These are phyloP conservation scores for Rhinoptilus africanus DNA, from an alignment of 2,113 vertebrate species.

Conservation along the genomic window DNA sequence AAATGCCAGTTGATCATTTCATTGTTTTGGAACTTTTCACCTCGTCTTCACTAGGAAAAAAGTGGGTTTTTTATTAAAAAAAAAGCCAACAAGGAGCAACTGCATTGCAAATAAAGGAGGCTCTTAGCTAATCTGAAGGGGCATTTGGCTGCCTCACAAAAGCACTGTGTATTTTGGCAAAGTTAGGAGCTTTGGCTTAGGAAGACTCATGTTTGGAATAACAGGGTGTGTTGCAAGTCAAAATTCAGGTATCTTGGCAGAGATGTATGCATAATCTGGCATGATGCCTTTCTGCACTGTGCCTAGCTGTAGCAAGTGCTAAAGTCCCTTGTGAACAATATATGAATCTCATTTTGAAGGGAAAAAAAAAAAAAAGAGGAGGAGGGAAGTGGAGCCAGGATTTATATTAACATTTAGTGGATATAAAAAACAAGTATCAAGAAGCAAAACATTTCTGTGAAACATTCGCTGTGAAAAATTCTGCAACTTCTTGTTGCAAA, in stretches of 20 bases:
- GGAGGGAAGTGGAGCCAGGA: constrained; percentile 7
- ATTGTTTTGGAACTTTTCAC: not conserved
- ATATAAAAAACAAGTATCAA: constrained; percentile 24
- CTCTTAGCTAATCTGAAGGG: not conserved
- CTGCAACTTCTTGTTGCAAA: constrained; percentile 48
- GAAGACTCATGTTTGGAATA: constrained; percentile 29
- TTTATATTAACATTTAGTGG: constrained; percentile 45
- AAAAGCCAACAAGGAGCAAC: not conserved
- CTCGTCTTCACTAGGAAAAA: not conserved
- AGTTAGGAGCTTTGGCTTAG: constrained; percentile 28
- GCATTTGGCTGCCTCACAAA: constrained; percentile 38
- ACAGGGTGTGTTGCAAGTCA: constrained; percentile 47
- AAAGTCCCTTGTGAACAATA: constrained; percentile 31
- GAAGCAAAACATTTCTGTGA: constrained; percentile 33
- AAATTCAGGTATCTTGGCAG: constrained; percentile 60
- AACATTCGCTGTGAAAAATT: constrained; percentile 48
- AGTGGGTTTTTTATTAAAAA: not conserved
- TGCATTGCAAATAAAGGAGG: not conserved
- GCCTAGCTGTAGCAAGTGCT: constrained; percentile 43
- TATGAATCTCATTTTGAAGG: not conserved
- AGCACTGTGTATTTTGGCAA: constrained; percentile 38
- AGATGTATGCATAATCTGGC: not conserved
- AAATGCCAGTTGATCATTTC: not conserved
- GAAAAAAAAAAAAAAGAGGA: not conserved
- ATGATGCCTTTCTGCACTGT: constrained; percentile 44